Conservation (phyloP, 2,797 vertebrate species). For the Girardinus metallicus region DNA sequence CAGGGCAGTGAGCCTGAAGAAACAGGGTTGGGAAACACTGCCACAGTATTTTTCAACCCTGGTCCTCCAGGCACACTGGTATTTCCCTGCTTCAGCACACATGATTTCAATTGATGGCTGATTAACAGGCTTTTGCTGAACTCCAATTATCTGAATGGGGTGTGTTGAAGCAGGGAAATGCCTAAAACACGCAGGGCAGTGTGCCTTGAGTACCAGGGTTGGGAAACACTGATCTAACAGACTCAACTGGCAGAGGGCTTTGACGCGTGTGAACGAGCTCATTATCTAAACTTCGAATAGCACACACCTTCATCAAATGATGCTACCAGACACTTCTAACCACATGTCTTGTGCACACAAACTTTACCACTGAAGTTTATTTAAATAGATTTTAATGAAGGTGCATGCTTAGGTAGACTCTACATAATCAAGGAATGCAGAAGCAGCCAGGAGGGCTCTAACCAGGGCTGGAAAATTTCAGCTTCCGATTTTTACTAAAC, state of each 20-base stretch:
- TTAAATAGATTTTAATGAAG: slow-evolving; percentile 88
- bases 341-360: slow-evolving; percentile 58
- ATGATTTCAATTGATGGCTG: too few relatives aligned
- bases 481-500: slow-evolving; percentile 61
- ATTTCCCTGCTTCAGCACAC: too few relatives aligned
- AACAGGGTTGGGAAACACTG: too few relatives aligned
- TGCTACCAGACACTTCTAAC: slow-evolving; percentile 78
- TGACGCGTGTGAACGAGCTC: slow-evolving; percentile 81
- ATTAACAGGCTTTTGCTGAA: too few relatives aligned
- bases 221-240: too few relatives aligned
- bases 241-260: slow-evolving; percentile 75
- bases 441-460: slow-evolving; percentile 76
- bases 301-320: slow-evolving; percentile 72
- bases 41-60: too few relatives aligned
- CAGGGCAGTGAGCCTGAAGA: too few relatives aligned
- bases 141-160: too few relatives aligned
- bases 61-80: too few relatives aligned
- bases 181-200: too few relatives aligned
- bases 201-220: too few relatives aligned
- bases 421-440: slow-evolving; percentile 78
- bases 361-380: slow-evolving; percentile 83
- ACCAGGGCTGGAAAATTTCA: slow-evolving; percentile 77
- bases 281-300: slow-evolving; percentile 81
- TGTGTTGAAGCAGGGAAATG: too few relatives aligned
- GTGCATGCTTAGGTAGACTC: slow-evolving; percentile 78